Evolutionary conservation across 2,888 invertebrate genomes (phyloP).

Genomic region (Andrena chrysosceles): DNA sequence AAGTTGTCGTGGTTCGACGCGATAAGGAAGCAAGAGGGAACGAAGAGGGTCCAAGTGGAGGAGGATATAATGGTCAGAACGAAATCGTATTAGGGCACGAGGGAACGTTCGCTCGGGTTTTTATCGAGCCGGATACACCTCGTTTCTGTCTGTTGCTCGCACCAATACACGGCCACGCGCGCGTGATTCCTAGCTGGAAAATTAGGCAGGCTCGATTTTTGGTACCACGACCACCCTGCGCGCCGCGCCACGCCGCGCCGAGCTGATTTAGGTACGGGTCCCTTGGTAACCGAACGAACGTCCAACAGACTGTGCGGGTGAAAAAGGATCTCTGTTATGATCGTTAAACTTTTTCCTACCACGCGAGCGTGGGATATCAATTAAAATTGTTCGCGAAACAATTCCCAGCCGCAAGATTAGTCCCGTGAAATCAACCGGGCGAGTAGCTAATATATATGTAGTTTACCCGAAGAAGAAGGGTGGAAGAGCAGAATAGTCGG

Average conservation of each 20-base stretch:
- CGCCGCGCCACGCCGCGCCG: conserved; percentile 23
- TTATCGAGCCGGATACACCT: conserved; percentile 78
- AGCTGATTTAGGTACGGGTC: conserved; percentile 51
- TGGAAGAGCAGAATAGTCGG: neutral
- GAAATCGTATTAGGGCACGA: conserved; percentile 79
- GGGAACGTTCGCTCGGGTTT: conserved; percentile 74
- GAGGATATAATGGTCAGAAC: conserved; percentile 79
- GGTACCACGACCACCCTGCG: conserved; percentile 59
- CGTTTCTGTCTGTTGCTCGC: conserved; percentile 64
- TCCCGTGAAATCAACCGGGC: conserved; percentile 15
- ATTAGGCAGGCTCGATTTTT: conserved; percentile 53
- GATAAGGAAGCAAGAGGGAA: conserved; percentile 62
- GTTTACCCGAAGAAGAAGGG: neutral
- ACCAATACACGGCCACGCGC: conserved; percentile 36
- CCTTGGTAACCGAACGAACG: neutral
- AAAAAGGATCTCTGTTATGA: conserved; percentile 54
- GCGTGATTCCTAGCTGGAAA: conserved; percentile 41
- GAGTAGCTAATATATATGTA: conserved; percentile 8
- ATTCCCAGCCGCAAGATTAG: conserved; percentile 20
- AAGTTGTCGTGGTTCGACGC: conserved; percentile 70
- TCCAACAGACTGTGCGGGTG: neutral
- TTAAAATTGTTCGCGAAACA: conserved; percentile 63
- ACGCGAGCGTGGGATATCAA: conserved; percentile 70
- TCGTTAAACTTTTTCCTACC: conserved; percentile 65
- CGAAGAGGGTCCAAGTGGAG: conserved; percentile 52